phyloP scores from a whole-genome alignment of 2,888 invertebrate species.

The Anaspis maculata region DNA sequence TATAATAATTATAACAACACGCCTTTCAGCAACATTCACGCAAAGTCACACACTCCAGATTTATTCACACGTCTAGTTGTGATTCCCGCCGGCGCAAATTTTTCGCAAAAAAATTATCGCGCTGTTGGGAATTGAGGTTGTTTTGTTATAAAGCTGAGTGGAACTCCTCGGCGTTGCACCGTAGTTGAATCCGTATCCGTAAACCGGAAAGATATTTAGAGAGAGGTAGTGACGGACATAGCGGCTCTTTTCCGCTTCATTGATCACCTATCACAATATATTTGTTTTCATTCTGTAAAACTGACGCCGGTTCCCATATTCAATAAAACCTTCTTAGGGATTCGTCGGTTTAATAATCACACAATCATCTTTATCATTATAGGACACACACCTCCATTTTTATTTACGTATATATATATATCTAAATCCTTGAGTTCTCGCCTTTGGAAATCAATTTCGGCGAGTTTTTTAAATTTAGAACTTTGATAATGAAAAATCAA shows the following conservation, averaged over 20 bases:
- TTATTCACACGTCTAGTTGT: conserved; percentile 5
- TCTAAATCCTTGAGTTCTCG: too few relatives aligned
- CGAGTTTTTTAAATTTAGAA: too few relatives aligned
- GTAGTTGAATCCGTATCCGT: conserved; percentile 13
- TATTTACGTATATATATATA: too few relatives aligned
- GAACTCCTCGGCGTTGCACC: conserved; percentile 13
- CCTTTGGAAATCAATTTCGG: too few relatives aligned
- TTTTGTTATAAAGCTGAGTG: conserved; percentile 14
- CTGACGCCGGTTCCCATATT: too few relatives aligned
- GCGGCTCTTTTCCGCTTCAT: conserved; percentile 14
- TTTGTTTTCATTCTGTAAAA: neutral
- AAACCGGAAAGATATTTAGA: conserved; percentile 15
- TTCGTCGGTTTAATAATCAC: too few relatives aligned
- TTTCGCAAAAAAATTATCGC: conserved; percentile 3
- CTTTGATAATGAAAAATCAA: too few relatives aligned
- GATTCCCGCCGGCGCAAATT: conserved; percentile 9
- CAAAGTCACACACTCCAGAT: conserved; percentile 16
- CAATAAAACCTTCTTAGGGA: too few relatives aligned
- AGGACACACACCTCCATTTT: too few relatives aligned
- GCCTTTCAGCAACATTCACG: conserved; percentile 30
- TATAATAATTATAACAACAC: conserved; percentile 25
- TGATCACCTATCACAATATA: conserved; percentile 16
- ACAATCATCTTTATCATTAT: too few relatives aligned
- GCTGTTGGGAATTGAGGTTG: conserved; percentile 8
- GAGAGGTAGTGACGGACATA: conserved; percentile 17